A percentile compares a stretch with the other conserved stretches of the same genome.
phyloP scores from a whole-genome alignment of 2,113 vertebrate genomes.

The Laterallus jamaicensis region DNA sequence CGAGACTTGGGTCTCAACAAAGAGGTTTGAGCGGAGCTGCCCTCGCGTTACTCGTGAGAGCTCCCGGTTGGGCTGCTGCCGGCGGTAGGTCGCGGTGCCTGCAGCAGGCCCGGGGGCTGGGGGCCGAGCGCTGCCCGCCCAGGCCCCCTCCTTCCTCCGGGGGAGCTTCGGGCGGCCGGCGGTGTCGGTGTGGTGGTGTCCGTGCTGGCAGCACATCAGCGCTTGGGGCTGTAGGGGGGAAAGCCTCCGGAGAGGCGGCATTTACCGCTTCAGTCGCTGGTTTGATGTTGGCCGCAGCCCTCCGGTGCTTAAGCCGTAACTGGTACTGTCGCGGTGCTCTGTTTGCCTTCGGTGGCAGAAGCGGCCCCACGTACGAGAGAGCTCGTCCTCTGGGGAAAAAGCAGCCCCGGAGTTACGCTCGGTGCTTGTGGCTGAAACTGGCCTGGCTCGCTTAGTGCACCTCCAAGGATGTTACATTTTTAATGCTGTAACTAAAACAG shows the following conservation, averaged over 20 bases:
- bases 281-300: not conserved
- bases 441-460: not conserved
- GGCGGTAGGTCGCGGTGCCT: not conserved
- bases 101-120: not conserved
- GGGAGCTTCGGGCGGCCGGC: not conserved
- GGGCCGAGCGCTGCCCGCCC: not conserved
- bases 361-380: not conserved
- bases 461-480: constrained; percentile 13
- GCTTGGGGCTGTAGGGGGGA: not conserved
- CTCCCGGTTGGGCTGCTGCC: not conserved
- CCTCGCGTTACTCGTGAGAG: accelerated
- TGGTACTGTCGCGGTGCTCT: not conserved
- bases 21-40: not conserved
- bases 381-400: not conserved
- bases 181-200: not conserved
- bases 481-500: constrained; percentile 42
- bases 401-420: not conserved
- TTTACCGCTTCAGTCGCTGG: not conserved
- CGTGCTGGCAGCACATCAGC: not conserved
- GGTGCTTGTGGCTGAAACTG: not conserved
- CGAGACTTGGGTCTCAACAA: not conserved
- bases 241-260: not conserved
- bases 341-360: constrained; percentile 38
- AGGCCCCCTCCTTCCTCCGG: accelerated
- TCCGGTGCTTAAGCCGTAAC: not conserved